These are phyloP conservation scores for Euleptes europaea DNA, from an alignment of 2,113 vertebrate genomes.

Conservation along the genomic window DNA sequence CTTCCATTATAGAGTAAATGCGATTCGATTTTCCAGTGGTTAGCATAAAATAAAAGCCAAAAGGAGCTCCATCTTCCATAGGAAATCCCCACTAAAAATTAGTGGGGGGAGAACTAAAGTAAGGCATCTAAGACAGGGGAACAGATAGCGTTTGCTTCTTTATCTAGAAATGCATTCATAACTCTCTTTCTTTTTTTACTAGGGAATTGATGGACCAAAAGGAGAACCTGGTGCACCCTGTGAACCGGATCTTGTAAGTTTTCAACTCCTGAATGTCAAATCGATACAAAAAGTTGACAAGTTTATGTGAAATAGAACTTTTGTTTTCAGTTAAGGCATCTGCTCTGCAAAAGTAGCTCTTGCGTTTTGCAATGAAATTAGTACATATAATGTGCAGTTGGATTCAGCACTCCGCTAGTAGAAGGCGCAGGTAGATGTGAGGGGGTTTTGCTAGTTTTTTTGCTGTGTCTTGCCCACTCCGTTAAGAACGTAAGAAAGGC, in stretches of 20 bases:
- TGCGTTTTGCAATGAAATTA: neutral
- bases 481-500: too few relatives aligned
- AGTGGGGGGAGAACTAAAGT: neutral
- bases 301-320: accelerated
- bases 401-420: too few relatives aligned
- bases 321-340: neutral
- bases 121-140: neutral
- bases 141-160: neutral
- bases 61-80: neutral
- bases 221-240: slow-evolving; percentile 80
- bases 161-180: slow-evolving; percentile 6
- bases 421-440: too few relatives aligned
- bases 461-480: too few relatives aligned
- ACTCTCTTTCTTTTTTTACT: accelerated
- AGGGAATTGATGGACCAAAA: slow-evolving; percentile 88
- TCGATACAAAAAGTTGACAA: neutral
- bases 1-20: neutral
- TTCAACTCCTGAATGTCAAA: neutral
- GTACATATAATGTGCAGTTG: neutral
- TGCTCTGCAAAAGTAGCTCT: neutral
- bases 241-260: slow-evolving; percentile 84
- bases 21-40: neutral
- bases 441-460: too few relatives aligned
- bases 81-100: neutral
- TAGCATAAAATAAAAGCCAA: neutral